Conservation (phyloP, 2,888 invertebrate species). For the Aquatica leii region DNA sequence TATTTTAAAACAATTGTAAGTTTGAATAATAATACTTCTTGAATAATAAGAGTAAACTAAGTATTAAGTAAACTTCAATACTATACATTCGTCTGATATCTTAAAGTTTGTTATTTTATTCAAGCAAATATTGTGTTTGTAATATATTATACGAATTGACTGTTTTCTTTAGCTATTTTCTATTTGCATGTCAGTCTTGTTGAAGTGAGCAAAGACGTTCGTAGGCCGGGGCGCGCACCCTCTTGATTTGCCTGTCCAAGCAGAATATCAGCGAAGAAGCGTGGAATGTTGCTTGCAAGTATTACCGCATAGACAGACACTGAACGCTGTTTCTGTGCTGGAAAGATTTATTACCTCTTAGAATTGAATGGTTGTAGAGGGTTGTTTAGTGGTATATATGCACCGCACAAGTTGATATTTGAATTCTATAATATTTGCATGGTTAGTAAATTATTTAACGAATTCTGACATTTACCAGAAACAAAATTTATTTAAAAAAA, state of each 20-base stretch:
- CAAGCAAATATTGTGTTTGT: too few relatives aligned
- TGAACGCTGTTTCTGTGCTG: conserved; percentile 43
- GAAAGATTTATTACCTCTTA: conserved; percentile 57
- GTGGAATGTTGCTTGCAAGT: conserved; percentile 47
- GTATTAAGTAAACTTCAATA: too few relatives aligned
- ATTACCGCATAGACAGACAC: conserved; percentile 46
- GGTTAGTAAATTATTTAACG: neutral
- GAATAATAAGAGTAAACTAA: too few relatives aligned
- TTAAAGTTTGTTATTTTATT: too few relatives aligned
- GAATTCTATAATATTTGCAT: conserved; percentile 26
- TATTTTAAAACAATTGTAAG: too few relatives aligned
- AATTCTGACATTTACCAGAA: too few relatives aligned
- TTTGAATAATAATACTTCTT: too few relatives aligned
- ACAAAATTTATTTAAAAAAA: too few relatives aligned
- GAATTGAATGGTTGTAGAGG: conserved; percentile 56
- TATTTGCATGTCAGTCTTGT: conserved; percentile 57
- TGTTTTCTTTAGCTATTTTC: conserved; percentile 54
- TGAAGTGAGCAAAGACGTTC: conserved; percentile 54
- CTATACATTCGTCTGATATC: too few relatives aligned
- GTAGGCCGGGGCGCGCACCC: conserved; percentile 46
- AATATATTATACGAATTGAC: conserved; percentile 54
- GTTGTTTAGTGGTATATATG: conserved; percentile 56
- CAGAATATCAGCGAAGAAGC: conserved; percentile 43
- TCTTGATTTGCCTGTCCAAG: conserved; percentile 42
- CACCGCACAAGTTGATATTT: conserved; percentile 58